phyloP scores from a whole-genome alignment of 2,888 invertebrate species.

The Cosmorhoe ocellata region DNA sequence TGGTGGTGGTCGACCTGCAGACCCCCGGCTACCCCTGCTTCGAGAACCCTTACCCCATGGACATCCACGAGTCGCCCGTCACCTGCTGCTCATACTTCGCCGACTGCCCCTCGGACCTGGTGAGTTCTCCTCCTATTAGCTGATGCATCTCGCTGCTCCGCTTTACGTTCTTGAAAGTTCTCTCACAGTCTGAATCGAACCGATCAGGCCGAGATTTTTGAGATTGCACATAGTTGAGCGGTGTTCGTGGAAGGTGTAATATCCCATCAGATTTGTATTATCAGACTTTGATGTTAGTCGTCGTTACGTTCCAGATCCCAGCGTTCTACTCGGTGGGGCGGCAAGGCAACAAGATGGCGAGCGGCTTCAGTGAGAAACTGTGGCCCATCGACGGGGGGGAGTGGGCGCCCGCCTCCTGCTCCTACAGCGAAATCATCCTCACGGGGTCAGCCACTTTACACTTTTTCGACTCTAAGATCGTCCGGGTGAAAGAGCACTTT shows the following conservation, averaged over 20 bases:
- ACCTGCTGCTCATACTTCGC: conserved; percentile 98
- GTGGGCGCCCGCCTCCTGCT: conserved; percentile 97
- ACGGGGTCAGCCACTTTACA: conserved; percentile 88
- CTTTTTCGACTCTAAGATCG: not conserved
- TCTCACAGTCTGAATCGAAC: too few relatives aligned
- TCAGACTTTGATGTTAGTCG: too few relatives aligned
- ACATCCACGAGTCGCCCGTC: conserved; percentile 99
- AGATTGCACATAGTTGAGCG: too few relatives aligned
- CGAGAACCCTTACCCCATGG: conserved; percentile 99
- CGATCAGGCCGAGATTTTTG: too few relatives aligned
- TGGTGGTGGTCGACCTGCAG: conserved; percentile 98
- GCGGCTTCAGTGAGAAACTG: conserved; percentile 94
- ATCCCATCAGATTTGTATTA: too few relatives aligned
- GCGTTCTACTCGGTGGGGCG: conserved; percentile 98
- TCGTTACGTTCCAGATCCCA: conserved; percentile 79
- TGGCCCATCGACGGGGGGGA: conserved; percentile 99
- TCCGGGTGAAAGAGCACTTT: too few relatives aligned
- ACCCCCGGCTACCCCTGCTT: conserved; percentile 98
- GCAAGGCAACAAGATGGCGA: conserved; percentile 87
- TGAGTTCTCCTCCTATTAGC: conserved; percentile 63
- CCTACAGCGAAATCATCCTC: conserved; percentile 98
- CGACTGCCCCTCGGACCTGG: conserved; percentile 98
- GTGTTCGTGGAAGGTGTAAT: too few relatives aligned
- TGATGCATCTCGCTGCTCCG: too few relatives aligned
- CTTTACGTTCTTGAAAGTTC: too few relatives aligned